A percentile compares a stretch with the other conserved stretches of the same genome.
Conservation (phyloP, 2,797 vertebrate genomes). For the Lerista edwardsae region DNA sequence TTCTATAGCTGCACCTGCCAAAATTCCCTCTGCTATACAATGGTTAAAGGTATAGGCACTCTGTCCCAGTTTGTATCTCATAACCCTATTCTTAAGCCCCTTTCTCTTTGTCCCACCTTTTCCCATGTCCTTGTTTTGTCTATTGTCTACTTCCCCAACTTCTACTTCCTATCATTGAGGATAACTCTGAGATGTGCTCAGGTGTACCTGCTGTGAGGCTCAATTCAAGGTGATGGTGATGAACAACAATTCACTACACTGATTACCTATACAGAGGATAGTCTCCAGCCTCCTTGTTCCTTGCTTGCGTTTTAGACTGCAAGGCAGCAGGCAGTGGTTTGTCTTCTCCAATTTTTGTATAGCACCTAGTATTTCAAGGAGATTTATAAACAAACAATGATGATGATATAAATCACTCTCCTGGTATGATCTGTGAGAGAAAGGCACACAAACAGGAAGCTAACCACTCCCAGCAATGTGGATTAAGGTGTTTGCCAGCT, state of each 20-base stretch:
- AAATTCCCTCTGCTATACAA: no score
- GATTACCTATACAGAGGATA: background rate
- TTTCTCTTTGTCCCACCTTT: background rate
- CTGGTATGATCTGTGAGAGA: no score
- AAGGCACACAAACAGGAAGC: no score
- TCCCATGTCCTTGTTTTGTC: background rate
- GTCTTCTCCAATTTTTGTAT: background rate
- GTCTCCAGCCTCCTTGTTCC: background rate
- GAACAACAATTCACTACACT: background rate
- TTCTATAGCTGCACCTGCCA: no score
- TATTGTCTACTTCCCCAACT: background rate
- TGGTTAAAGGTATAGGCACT: no score
- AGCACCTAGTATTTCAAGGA: background rate
- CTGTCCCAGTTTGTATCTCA: no score
- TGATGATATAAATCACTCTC: background rate
- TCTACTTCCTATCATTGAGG: background rate
- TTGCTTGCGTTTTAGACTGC: background rate
- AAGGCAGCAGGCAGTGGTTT: background rate
- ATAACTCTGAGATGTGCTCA: background rate
- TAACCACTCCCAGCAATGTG: background rate
- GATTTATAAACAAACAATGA: background rate
- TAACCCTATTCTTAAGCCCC: no score
- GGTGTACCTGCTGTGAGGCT: background rate
- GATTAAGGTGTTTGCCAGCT: background rate
- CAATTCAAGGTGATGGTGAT: constrained; percentile 16